These are phyloP conservation scores for Sylvilagus bachmani DNA, from an alignment of 2,113 vertebrate species.

Conservation along the genomic window DNA sequence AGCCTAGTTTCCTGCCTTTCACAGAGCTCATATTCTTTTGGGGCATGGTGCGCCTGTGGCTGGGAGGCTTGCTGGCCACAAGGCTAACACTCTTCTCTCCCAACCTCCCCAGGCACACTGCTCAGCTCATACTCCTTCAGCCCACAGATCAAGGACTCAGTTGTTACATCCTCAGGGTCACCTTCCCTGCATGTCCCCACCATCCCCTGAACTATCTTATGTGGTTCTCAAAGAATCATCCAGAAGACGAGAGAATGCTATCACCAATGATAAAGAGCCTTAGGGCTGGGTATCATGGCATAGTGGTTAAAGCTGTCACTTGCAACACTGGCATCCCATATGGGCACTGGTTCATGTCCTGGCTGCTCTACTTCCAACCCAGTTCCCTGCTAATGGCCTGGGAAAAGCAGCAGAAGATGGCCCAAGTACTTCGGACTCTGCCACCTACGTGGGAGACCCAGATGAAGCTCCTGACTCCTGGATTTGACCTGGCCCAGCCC, in stretches of 20 bases:
- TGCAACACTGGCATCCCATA: too few relatives aligned
- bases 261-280: neutral
- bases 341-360: too few relatives aligned
- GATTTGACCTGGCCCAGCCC: too few relatives aligned
- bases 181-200: neutral
- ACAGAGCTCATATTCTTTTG: neutral
- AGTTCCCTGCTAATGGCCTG: too few relatives aligned
- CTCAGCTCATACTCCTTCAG: neutral
- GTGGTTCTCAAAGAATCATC: neutral
- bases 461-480: too few relatives aligned
- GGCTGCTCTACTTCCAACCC: too few relatives aligned
- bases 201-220: neutral
- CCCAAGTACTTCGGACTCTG: too few relatives aligned
- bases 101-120: neutral
- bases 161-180: neutral
- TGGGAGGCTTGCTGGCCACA: neutral
- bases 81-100: fast-evolving
- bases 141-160: neutral
- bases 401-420: too few relatives aligned
- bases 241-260: constrained; percentile 13
- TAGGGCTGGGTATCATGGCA: too few relatives aligned
- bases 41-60: too few relatives aligned
- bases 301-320: too few relatives aligned
- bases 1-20: neutral
- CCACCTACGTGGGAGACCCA: too few relatives aligned